A percentile compares a stretch with the other conserved stretches of the same genome.
Evolutionary conservation across 2,888 invertebrate species (phyloP).

Genomic region (Cosmia pyralina): DNA sequence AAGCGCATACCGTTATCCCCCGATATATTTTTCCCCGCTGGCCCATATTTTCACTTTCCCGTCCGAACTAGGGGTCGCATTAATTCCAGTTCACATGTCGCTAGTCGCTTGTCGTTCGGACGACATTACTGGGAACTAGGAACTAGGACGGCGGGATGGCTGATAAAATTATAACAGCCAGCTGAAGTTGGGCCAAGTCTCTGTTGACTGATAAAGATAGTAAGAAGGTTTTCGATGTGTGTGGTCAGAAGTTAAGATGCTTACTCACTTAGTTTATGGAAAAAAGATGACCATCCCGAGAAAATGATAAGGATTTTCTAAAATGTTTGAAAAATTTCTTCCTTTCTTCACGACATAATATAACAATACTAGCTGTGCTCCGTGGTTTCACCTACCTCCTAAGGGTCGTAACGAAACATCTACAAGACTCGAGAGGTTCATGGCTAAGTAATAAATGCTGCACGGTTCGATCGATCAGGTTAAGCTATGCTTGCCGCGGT

Average conservation of each 20-base stretch:
- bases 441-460: too few relatives aligned
- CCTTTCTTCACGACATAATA: not conserved
- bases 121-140: constrained; percentile 40
- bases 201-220: constrained; percentile 37
- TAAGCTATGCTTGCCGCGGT: too few relatives aligned
- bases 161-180: constrained; percentile 48
- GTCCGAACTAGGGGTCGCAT: constrained; percentile 53
- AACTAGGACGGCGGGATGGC: constrained; percentile 51
- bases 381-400: too few relatives aligned
- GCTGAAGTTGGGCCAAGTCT: constrained; percentile 39
- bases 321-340: not conserved
- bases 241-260: not conserved
- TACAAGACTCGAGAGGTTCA: too few relatives aligned
- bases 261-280: not conserved
- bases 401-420: not conserved
- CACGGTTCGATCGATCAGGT: too few relatives aligned
- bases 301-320: not conserved
- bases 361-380: too few relatives aligned
- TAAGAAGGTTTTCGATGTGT: constrained; percentile 16
- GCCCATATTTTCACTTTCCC: constrained; percentile 50
- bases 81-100: constrained; percentile 68
- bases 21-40: constrained; percentile 32
- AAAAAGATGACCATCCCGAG: not conserved
- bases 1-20: constrained; percentile 9
- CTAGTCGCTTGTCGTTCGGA: constrained; percentile 45